Conservation (phyloP, 2,797 vertebrate genomes). For the Oreochromis mossambicus region DNA sequence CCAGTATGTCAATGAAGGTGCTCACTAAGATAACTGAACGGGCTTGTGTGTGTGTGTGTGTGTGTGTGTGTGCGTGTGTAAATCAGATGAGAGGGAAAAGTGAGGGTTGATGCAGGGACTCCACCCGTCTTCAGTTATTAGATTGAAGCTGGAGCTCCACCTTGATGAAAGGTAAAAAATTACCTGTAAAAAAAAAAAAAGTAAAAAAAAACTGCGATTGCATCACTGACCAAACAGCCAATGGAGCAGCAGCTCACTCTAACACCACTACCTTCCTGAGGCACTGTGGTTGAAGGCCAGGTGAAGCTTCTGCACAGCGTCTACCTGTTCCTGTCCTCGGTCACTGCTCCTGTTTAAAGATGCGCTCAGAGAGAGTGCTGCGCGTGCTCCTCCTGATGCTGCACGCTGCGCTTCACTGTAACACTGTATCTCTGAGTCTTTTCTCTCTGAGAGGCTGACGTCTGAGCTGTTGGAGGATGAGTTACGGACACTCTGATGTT, state of each 20-base stretch:
- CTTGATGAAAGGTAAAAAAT: not conserved
- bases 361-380: not conserved
- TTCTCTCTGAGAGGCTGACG: no score
- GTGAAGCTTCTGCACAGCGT: not conserved
- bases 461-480: not conserved
- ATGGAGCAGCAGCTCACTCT: not conserved
- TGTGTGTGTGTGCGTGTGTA: rapidly evolving
- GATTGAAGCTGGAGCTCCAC: not conserved
- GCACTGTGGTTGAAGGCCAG: not conserved
- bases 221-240: not conserved
- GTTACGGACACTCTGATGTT: not conserved
- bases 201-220: rapidly evolving
- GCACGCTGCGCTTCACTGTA: not conserved
- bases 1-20: no score
- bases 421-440: not conserved
- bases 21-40: no score
- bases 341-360: not conserved
- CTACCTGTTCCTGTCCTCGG: not conserved
- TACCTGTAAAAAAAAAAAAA: no score
- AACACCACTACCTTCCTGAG: not conserved
- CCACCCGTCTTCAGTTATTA: not conserved
- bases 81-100: not conserved
- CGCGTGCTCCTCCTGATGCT: not conserved
- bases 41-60: no score
- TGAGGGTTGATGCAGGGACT: not conserved